These are phyloP conservation scores for Prostheceraeus crozeri DNA, from an alignment of 2,888 invertebrate species.

Conservation along the genomic window DNA sequence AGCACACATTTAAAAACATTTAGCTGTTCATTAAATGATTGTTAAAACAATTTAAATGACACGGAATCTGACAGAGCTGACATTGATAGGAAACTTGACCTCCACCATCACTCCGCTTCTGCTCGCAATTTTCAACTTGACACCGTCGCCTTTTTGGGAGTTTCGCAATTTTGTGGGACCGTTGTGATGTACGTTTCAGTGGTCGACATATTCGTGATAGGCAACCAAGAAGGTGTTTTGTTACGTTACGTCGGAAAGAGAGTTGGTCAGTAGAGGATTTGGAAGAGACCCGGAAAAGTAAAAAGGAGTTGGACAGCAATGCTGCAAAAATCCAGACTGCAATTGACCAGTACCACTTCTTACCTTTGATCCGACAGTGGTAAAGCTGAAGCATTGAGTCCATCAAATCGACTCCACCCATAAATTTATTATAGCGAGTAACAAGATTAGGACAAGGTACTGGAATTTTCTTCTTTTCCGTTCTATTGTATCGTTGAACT, in stretches of 20 bases:
- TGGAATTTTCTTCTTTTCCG: conserved; percentile 6
- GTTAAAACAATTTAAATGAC: too few relatives aligned
- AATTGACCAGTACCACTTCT: conserved; percentile 22
- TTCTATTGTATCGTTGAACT: background rate
- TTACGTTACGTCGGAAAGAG: conserved; percentile 12
- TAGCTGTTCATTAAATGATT: too few relatives aligned
- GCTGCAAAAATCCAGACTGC: conserved; percentile 9
- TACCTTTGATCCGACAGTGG: conserved; percentile 7
- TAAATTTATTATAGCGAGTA: conserved; percentile 35
- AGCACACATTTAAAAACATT: too few relatives aligned
- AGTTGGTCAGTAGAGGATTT: conserved; percentile 14
- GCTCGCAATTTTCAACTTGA: too few relatives aligned
- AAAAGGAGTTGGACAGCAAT: conserved; percentile 7
- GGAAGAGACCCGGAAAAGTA: background rate
- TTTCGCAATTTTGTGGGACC: too few relatives aligned
- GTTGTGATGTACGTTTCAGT: too few relatives aligned
- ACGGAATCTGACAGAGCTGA: too few relatives aligned
- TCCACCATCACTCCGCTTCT: too few relatives aligned
- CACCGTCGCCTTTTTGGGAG: too few relatives aligned
- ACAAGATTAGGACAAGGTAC: conserved; percentile 29
- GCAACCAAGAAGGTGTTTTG: too few relatives aligned
- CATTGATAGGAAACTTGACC: too few relatives aligned
- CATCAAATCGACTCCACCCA: conserved; percentile 39
- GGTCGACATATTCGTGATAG: too few relatives aligned
- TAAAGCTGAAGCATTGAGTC: conserved; percentile 26